Evolutionary conservation across 2,113 vertebrate species (phyloP), one percentile per base, ranked within the genome.

Genomic region (Myocastor coypus): DNA sequence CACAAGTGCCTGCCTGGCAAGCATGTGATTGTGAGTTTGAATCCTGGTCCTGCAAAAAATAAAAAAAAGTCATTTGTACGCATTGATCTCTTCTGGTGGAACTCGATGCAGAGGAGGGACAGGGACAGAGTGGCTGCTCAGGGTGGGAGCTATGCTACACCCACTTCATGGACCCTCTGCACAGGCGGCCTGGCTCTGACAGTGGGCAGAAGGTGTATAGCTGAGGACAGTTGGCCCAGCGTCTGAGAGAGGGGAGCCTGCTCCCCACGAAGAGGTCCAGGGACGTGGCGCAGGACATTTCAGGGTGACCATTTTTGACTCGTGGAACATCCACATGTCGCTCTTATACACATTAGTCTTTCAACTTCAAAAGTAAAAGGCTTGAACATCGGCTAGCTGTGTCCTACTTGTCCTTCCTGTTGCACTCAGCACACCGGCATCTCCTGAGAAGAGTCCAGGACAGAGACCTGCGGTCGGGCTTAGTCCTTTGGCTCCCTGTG

Each of bases 371-470:
- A 86, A 86, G 68, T 50, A 75, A 96, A 89, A 30, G 19, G 40
- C 59, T n/a, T 32, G 55, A 83, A 46, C 50, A 28, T 28, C 55
- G 37, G 81, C 19, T 55, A 69, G 24, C 28, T 24, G 24, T 40
- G 34, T 55, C 4, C 4, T 13, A 3, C 34, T 24, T 52, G 30
- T 52, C 32, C 66, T 12, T 42, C 4, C 6, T 0, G 10, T 7
- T 3, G 20, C 20, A 19, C 14, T 42, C 14, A 14, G 42, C 12
- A 6, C 22, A 1, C 4, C 46, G n/a, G 14, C 16, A 30, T 26
- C 2, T 3, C 0, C 1, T 14, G 30, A 1, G 2, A 10, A 57
- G 30, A 32, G 7, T 9, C 5, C 0, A 0, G 11, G 0, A 1
- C 40, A 6, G 12, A 11, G 13, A 0, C n/a, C 46, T 0, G 7